These are phyloP conservation scores for Tribolium freemani DNA, from an alignment of 2,888 invertebrate species.

Conservation along the genomic window DNA sequence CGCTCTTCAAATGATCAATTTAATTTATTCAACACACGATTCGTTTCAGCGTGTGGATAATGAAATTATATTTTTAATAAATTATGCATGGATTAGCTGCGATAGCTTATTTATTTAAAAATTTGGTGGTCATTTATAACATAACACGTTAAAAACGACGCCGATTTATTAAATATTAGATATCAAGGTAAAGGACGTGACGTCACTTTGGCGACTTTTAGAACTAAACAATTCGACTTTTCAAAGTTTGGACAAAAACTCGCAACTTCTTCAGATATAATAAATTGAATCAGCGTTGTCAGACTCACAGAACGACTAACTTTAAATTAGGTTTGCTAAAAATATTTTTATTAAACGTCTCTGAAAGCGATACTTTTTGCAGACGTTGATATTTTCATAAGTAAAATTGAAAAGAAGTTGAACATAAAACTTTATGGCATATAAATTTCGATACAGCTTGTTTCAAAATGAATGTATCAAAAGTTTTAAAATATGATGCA, in stretches of 20 bases:
- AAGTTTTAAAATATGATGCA: no score
- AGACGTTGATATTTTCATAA: no score
- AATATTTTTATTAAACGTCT: background rate
- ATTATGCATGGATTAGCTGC: background rate
- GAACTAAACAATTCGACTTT: slow-evolving; percentile 3
- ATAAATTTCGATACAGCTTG: no score
- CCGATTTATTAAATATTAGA: background rate
- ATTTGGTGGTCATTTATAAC: no score
- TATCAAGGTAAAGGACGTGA: slow-evolving; percentile 14
- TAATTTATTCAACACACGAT: slow-evolving; percentile 20
- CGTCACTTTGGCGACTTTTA: no score
- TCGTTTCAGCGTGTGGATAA: slow-evolving; percentile 2
- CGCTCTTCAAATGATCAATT: slow-evolving; percentile 8
- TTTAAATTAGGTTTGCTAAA: background rate
- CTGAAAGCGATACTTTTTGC: background rate
- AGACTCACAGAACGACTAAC: background rate
- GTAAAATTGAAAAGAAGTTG: no score
- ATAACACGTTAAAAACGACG: no score
- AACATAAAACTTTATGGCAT: no score
- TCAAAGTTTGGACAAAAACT: background rate
- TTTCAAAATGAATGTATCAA: no score
- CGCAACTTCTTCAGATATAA: background rate
- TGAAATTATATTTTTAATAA: slow-evolving; percentile 1
- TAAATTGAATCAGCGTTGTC: background rate
- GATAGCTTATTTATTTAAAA: no score